These are phyloP conservation scores for Lamellibrachia satsuma DNA, from an alignment of 2,888 invertebrate genomes.

Conservation along the genomic window DNA sequence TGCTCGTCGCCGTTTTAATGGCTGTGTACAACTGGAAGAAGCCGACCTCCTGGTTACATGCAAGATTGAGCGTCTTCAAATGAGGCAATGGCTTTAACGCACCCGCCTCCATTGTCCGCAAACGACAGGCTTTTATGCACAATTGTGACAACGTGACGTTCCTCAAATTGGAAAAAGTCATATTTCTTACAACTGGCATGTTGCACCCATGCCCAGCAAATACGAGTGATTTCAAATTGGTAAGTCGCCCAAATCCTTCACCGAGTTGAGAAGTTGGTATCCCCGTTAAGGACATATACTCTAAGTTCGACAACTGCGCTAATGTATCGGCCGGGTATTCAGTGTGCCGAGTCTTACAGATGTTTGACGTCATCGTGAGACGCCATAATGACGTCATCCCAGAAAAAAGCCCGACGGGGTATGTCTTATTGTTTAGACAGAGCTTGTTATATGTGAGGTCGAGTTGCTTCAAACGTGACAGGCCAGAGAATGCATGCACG, in stretches of 20 bases:
- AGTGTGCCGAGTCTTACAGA: not conserved
- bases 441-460: not conserved
- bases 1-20: not conserved
- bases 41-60: not conserved
- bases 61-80: not conserved
- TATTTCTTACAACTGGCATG: not conserved
- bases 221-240: not conserved
- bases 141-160: not conserved
- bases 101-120: not conserved
- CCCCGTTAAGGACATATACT: not conserved
- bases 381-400: not conserved
- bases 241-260: not conserved
- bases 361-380: conserved; percentile 5
- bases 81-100: not conserved
- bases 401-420: not conserved
- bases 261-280: not conserved
- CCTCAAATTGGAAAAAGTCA: not conserved
- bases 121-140: not conserved
- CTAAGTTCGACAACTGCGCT: not conserved
- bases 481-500: not conserved
- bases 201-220: not conserved
- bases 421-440: not conserved
- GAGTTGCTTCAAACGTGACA: not conserved
- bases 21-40: not conserved
- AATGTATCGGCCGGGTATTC: not conserved